phyloP scores from a whole-genome alignment of 1,140 invertebrate species.

The Polypedilum pembai region DNA sequence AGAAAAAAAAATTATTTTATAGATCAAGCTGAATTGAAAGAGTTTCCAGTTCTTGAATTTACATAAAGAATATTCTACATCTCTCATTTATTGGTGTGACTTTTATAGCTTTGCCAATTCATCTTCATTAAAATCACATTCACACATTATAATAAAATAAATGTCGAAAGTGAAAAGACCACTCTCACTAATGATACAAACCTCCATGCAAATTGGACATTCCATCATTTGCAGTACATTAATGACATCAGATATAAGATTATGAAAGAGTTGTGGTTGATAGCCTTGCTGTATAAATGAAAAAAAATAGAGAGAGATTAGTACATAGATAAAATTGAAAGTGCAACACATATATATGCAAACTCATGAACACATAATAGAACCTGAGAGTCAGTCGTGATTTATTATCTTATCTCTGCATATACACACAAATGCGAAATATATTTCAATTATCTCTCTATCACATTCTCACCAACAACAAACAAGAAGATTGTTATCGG shows the following conservation, averaged over 20 bases:
- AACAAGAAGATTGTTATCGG: too few species aligned
- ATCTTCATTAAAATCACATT: too few species aligned
- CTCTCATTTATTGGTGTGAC: too few species aligned
- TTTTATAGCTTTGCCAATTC: too few species aligned
- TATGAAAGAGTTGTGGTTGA: constrained; percentile 10
- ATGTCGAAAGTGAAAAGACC: too few species aligned
- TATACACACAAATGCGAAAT: background rate
- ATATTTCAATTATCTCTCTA: background rate
- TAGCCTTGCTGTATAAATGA: background rate
- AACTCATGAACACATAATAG: background rate
- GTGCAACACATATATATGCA: background rate
- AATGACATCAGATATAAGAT: constrained; percentile 1
- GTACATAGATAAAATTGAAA: constrained; percentile 1
- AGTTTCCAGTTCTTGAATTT: too few species aligned
- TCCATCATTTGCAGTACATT: constrained; percentile 43
- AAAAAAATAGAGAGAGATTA: background rate
- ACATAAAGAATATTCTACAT: too few species aligned
- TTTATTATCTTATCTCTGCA: background rate
- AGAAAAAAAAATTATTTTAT: too few species aligned
- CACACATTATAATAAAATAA: too few species aligned
- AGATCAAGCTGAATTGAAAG: too few species aligned
- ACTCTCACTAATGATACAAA: background rate
- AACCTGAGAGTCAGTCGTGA: background rate
- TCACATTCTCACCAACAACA: too few species aligned
- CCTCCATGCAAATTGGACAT: constrained; percentile 54